Base-by-base conservation (phyloP, 2,888 invertebrate species). In the Tenthredo notha region DNA sequence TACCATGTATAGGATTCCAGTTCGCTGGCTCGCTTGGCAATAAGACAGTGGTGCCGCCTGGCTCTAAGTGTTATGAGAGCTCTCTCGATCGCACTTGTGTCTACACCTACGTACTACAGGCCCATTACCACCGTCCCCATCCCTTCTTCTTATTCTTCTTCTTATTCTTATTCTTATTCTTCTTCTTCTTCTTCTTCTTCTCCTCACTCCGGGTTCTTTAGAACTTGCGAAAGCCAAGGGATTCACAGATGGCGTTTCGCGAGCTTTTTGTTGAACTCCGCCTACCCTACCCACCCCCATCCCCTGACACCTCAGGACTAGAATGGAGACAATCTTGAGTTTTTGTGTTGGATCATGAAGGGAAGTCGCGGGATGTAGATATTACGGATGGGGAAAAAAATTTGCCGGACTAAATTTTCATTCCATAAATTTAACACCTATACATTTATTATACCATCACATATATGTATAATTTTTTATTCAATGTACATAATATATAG, bases 51-150 rank as follows among this genome's bases (percentile, higher is more conserved):
- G 88, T 84, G 87, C 89, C 92, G 92, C 90, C 92, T 92, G 92
- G 88, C 90, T 88, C 90, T 90, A 91, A 92, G 90, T 91, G 91
- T 92, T 91, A 92, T 91, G 91, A 90, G 91, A 91, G 89, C 89
- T 89, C 84, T 86, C 85, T 74, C 82, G 83, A 85, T 85, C 84
- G 78, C 88, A 80, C 80, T 85, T 84, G 85, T 85, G 86, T 85
- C 84, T 84, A 33, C 75, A 65, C 80, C 58, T 84, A 85, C 72
- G 83, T 75, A 85, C 82, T 70, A 84, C 85, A 77, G 83, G 67
- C 83, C 83, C 83, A 83, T 83, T 83, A 83, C 83, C 83, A 83
- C 65, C 83, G 47, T 65, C 37, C 50, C 74, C 25, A 61, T 50
- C 43, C 37, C 84, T 54, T 33, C 85, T 86, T 85, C 86, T 88